These are phyloP conservation scores for Gymnoscopelus microlampas DNA, from an alignment of 2,797 vertebrate genomes.

Conservation along the genomic window DNA sequence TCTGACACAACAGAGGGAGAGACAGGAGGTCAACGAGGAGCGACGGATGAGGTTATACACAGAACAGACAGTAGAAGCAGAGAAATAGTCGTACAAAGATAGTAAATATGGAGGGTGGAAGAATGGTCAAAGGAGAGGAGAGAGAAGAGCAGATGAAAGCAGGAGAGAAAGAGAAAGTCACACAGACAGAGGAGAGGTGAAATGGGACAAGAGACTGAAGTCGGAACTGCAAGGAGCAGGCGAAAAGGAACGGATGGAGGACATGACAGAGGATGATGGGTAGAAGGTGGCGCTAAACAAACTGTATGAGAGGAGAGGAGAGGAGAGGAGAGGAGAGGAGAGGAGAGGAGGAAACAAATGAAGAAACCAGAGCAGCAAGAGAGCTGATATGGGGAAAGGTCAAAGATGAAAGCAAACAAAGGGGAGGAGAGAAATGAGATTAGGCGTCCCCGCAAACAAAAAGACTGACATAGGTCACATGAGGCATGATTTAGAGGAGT, in stretches of 20 bases:
- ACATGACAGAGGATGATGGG: background rate
- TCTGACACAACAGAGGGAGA: conserved; percentile 57
- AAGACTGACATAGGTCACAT: no score
- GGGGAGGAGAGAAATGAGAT: no score
- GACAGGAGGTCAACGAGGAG: conserved; percentile 53
- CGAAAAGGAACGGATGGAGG: conserved; percentile 14
- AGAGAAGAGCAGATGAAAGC: background rate
- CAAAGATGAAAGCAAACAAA: no score
- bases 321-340: conserved; percentile 1
- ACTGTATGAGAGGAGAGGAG: background rate
- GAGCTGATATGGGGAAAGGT: no score
- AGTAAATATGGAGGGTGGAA: background rate
- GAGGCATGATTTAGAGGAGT: no score
- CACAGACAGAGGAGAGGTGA: background rate
- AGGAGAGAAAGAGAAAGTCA: background rate
- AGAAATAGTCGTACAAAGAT: background rate
- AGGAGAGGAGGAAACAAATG: background rate
- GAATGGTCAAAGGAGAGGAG: conserved; percentile 31
- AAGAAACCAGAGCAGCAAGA: no score
- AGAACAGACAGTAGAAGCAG: background rate
- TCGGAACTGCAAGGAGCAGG: background rate
- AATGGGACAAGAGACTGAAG: conserved; percentile 16
- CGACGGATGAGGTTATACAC: conserved; percentile 17
- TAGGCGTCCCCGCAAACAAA: no score
- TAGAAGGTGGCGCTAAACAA: background rate